Evolutionary conservation across 53 echinoderm and acorn worm species (phyloP).

Genomic region (Echinarachnius parma): DNA sequence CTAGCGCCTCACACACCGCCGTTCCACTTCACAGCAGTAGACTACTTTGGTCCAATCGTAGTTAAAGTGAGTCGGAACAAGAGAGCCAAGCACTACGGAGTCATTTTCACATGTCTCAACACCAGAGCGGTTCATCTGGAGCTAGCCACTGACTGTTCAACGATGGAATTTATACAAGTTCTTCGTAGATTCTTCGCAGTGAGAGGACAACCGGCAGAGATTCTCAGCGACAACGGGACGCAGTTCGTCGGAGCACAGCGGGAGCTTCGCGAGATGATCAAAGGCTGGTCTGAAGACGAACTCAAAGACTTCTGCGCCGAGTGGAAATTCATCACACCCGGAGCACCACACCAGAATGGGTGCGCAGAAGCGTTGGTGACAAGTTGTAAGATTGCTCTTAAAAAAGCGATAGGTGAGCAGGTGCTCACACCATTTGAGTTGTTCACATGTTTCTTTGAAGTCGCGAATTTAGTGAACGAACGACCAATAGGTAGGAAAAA

Average conservation of each 20-base stretch:
- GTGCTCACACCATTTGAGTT: conserved; percentile 67
- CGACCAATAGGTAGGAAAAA: conserved; percentile 60
- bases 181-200: conserved; percentile 61
- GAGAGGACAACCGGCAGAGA: conserved; percentile 54
- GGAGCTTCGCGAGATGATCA: conserved; percentile 52
- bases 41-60: conserved; percentile 43
- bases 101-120: conserved; percentile 53
- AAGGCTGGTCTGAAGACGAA: conserved; percentile 43
- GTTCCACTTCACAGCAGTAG: conserved; percentile 48
- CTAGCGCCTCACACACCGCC: conserved; percentile 47
- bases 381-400: conserved; percentile 59
- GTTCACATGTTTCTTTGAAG: conserved; percentile 58
- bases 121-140: conserved; percentile 72
- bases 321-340: conserved; percentile 71
- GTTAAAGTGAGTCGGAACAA: conserved; percentile 37
- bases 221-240: conserved; percentile 64
- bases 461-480: conserved; percentile 63
- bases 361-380: conserved; percentile 69
- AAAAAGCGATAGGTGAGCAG: conserved; percentile 71
- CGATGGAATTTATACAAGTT: conserved; percentile 56
- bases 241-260: conserved; percentile 62
- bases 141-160: conserved; percentile 55
- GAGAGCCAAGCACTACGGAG: conserved; percentile 38
- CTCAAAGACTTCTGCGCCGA: conserved; percentile 72
- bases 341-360: conserved; percentile 76